phyloP scores from a whole-genome alignment of 2,113 vertebrate genomes.

The Chitala chitala region DNA sequence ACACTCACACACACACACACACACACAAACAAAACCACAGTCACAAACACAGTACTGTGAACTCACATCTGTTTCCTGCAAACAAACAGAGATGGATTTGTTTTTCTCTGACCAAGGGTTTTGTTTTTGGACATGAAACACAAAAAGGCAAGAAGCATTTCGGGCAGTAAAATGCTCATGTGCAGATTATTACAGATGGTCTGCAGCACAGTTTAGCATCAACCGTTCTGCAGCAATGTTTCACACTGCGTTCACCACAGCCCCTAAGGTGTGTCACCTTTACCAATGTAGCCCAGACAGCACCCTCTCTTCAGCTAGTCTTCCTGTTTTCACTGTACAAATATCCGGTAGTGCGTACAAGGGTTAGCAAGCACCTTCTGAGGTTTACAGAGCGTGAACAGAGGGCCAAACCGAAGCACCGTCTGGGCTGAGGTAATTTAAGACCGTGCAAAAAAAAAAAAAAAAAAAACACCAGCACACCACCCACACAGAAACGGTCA shows the following conservation, averaged over 20 bases:
- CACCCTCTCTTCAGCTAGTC: background rate
- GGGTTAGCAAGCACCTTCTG: slow-evolving; percentile 33
- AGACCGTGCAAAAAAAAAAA: slow-evolving; percentile 9
- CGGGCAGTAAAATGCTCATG: too few relatives aligned
- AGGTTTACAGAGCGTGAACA: slow-evolving; percentile 38
- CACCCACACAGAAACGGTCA: slow-evolving; percentile 40
- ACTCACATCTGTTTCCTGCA: slow-evolving; percentile 74
- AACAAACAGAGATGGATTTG: slow-evolving; percentile 65
- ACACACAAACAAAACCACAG: slow-evolving; percentile 52
- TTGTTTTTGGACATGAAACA: slow-evolving; percentile 39
- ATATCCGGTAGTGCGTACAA: slow-evolving; percentile 51
- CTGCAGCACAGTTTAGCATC: slow-evolving; percentile 23
- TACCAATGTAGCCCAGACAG: slow-evolving; percentile 29
- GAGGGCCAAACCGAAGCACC: slow-evolving; percentile 41
- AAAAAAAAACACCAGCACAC: too few relatives aligned
- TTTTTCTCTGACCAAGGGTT: slow-evolving; percentile 60
- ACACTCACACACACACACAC: slow-evolving; percentile 21
- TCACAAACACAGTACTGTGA: slow-evolving; percentile 63
- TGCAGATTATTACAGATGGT: slow-evolving; percentile 28
- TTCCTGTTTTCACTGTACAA: slow-evolving; percentile 35
- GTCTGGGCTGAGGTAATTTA: slow-evolving; percentile 46
- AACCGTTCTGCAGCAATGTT: background rate
- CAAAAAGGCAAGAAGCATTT: too few relatives aligned
- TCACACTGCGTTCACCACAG: background rate
- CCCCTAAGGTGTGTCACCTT: slow-evolving; percentile 13